These are phyloP conservation scores for Lasioglossum leucozonium DNA, from an alignment of 2,888 invertebrate genomes.

Conservation along the genomic window DNA sequence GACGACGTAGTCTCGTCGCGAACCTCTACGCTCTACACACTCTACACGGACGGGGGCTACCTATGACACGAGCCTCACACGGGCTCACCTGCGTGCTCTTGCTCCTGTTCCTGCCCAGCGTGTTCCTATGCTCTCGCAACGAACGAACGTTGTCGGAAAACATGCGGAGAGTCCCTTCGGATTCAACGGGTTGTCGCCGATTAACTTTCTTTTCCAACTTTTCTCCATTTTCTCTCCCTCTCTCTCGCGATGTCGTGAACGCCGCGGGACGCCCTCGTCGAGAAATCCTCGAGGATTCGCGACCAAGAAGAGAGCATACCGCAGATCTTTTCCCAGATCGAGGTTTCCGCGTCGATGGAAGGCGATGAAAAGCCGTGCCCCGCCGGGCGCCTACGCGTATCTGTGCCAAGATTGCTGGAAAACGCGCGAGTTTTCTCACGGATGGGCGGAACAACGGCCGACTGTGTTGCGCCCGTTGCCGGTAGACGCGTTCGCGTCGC, in stretches of 20 bases:
- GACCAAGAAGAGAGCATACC: background rate
- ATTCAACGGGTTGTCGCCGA: slow-evolving; percentile 38
- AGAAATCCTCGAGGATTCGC: background rate
- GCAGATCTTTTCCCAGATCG: background rate
- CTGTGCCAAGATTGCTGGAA: slow-evolving; percentile 36
- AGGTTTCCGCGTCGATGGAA: slow-evolving; percentile 4
- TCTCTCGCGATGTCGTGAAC: no score
- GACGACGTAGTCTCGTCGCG: slow-evolving; percentile 13
- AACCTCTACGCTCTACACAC: background rate
- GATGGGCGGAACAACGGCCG: slow-evolving; percentile 24
- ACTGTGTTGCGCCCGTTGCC: background rate
- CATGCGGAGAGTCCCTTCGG: slow-evolving; percentile 29
- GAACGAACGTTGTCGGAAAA: slow-evolving; percentile 35
- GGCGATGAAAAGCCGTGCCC: slow-evolving; percentile 2
- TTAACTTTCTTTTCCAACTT: no score
- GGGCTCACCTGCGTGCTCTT: slow-evolving; percentile 51
- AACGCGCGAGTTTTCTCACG: slow-evolving; percentile 41
- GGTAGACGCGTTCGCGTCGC: background rate
- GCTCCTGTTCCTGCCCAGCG: slow-evolving; percentile 8
- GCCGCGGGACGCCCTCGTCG: no score
- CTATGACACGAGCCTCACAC: slow-evolving; percentile 51
- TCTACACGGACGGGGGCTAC: slow-evolving; percentile 53
- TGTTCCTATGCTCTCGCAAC: background rate
- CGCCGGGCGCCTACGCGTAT: slow-evolving; percentile 10
- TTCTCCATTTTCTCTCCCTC: no score